Base-by-base conservation (phyloP, 2,113 vertebrate species). In the Hiodon alosoides region DNA sequence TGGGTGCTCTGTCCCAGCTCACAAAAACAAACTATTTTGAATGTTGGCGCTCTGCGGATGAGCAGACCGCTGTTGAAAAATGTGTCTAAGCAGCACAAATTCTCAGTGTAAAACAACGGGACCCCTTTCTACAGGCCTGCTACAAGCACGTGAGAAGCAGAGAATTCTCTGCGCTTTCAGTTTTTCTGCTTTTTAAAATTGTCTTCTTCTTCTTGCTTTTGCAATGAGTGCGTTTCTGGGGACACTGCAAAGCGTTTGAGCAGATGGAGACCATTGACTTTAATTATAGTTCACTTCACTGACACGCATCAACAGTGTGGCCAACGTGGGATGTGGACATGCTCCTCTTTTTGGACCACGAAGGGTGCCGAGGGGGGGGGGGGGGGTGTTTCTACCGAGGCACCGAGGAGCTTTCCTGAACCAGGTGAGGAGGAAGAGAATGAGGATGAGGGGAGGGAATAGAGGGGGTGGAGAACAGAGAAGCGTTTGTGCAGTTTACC, bases 401-500 rank as follows among this genome's bases (percentile, higher is more conserved):
- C 11, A 2, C 50, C 14, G 3, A 10, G n/a, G 48, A n/a, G 13
- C 11, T 10, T 2, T 3, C 4, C 4, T 54, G 65, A 46, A 59
- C 2, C 14, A 46, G 54, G 46, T 67, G 73, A 50, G 55, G 54
- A 50, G 16, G 3, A 55, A 57, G 54, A 13, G 67, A 8, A 7
- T 13, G 48, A 48, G 67, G 47, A 7, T 13, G 48, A 48, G 11
- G n/a, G 58, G 13, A 67, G 72, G 16, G 11, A n/a, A 51, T 0
- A 31, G 31, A 31, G 31, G 31, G 31, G 31, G 31, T 31, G 48
- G 13, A 52, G 10, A 16, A 73, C 62, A 61, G 72, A 65, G 52
- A 51, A 53, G 10, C 55, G 52, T 65, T 74, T 57, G 51, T 74
- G 72, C 52, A 66, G 6, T 74, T 67, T 66, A 67, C 60, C 14